A percentile compares a stretch with the other conserved stretches of the same genome.
Evolutionary conservation across 2,888 invertebrate genomes (phyloP).

Genomic region (Acanthosepion esculentum): DNA sequence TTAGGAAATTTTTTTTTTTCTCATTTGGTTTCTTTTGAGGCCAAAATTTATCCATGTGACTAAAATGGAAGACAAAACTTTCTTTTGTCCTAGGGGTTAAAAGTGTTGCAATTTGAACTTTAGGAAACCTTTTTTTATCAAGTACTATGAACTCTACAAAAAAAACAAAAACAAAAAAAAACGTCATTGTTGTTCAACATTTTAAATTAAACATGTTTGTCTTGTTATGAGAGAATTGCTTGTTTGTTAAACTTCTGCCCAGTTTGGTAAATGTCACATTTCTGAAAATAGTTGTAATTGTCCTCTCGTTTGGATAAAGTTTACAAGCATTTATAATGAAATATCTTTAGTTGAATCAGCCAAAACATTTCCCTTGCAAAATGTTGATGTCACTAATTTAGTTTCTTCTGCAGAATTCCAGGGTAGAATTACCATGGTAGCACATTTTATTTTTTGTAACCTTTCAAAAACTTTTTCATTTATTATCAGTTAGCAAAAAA

Average conservation of each 20-base stretch:
- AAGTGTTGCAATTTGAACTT: too few species aligned
- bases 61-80: neutral
- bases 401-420: neutral
- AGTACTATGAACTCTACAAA: neutral
- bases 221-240: neutral
- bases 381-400: neutral
- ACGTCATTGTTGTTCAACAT: neutral
- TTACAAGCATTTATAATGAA: too few species aligned
- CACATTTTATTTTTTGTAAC: neutral
- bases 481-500: neutral
- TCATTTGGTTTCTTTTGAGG: too few species aligned
- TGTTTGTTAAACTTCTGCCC: neutral
- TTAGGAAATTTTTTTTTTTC: too few species aligned
- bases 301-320: too few species aligned
- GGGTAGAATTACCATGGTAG: neutral
- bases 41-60: too few species aligned
- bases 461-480: neutral
- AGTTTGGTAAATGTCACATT: too few species aligned
- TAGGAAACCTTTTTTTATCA: neutral
- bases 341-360: neutral
- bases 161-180: too few species aligned
- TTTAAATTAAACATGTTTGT: neutral
- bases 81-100: neutral
- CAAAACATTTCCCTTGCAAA: neutral
- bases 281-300: too few species aligned